phyloP scores from a whole-genome alignment of 2,888 invertebrate genomes.

The Blomia tropicalis region DNA sequence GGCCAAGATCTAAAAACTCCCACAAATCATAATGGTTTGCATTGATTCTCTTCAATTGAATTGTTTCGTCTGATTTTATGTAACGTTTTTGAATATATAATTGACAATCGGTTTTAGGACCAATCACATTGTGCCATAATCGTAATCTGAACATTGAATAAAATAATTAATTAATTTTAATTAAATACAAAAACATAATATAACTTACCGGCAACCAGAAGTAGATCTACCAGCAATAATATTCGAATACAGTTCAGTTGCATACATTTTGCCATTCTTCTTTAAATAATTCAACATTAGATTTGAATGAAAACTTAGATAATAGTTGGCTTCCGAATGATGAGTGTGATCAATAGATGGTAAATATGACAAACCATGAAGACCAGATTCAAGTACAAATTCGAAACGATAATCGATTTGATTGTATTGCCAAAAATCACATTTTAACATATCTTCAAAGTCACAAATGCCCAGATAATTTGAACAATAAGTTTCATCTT shows the following conservation, averaged over 20 bases:
- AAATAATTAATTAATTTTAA: neutral
- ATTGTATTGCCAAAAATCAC: slow-evolving; percentile 20
- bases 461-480: slow-evolving; percentile 25
- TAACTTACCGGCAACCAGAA: neutral
- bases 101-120: neutral
- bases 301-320: slow-evolving; percentile 3
- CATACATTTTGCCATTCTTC: neutral
- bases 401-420: neutral
- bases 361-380: neutral
- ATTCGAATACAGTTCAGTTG: neutral
- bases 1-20: slow-evolving; percentile 20
- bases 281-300: neutral
- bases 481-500: slow-evolving; percentile 20
- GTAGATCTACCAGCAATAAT: neutral
- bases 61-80: neutral
- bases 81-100: neutral
- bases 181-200: neutral
- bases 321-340: neutral
- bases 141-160: neutral
- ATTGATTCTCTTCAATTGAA: neutral
- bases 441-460: slow-evolving; percentile 26
- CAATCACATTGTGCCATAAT: slow-evolving; percentile 4
- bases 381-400: neutral
- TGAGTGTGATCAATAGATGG: slow-evolving; percentile 5
- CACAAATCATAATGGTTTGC: slow-evolving; percentile 24